Evolutionary conservation across 2,797 vertebrate genomes (phyloP), one percentile per base, ranked within the genome.

Genomic region (Peromyscus melanophrys): DNA sequence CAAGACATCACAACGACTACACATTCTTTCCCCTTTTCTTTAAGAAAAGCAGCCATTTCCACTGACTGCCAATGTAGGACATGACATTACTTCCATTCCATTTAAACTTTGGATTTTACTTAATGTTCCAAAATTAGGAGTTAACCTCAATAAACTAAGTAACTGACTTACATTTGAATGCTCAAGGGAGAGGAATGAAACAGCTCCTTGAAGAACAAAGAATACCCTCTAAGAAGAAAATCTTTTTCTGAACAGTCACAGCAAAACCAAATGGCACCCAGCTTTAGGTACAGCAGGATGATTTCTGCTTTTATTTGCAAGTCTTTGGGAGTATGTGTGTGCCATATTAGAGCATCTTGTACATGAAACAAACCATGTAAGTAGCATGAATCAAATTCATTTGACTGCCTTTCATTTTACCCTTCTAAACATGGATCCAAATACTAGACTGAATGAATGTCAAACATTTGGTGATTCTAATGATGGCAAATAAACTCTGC

Each of bases 61-160:
- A 46, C 87, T 61, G 55, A 16, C 37, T 89, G 55, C 40, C 23
- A 89, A 63, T 89, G 19, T 77, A 77, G 55, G 87, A 46, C 73
- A 89, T 49, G 37, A 46, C 16, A 63, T 76, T 46, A 89, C 71
- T 89, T 46, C 19, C 19, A 40, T 57, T 61, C 19, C 57, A n/a
- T 89, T 89, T 89, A 77, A 63, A 49, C 40, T 46, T 61, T 63
- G 37, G 34, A n/a, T 61, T 63, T 77, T 89, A 61, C 71, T 89
- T 89, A 77, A 89, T 89, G 57, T 89, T 89, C 55, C 73, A 49
- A 89, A 88, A 73, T 73, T 57, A 73, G 85, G 49, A 88, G 49
- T 73, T 88, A 88, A 88, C 85, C 67, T 73, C 49, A 57, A 77
- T 61, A 77, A 77, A n/a, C 87, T 61, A 76, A 89, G 37, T 88